Conservation (phyloP, 1,140 invertebrate genomes). For the Zaprionus africanus region DNA sequence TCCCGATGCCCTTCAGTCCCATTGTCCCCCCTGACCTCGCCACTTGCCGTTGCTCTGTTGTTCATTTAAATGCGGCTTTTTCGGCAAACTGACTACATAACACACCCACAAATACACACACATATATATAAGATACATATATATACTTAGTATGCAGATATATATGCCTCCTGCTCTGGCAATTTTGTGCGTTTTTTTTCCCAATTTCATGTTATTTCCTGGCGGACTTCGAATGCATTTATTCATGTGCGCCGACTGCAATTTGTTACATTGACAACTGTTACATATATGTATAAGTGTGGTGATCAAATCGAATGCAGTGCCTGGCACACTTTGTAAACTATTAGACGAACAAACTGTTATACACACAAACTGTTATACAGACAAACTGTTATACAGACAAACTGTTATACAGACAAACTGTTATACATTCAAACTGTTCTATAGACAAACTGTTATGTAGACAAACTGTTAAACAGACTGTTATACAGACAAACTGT, state of each 20-base stretch:
- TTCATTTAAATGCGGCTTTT: slow-evolving; percentile 76
- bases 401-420: not conserved
- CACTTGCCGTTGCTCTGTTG: slow-evolving; percentile 18
- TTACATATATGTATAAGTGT: slow-evolving; percentile 14
- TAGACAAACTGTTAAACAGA: too few species aligned
- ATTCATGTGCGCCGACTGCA: slow-evolving; percentile 68
- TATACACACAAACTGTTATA: slow-evolving; percentile 11
- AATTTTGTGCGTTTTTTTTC: slow-evolving; percentile 54
- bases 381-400: slow-evolving; percentile 17
- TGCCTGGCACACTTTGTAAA: not conserved
- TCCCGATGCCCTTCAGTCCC: slow-evolving; percentile 67
- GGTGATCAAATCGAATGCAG: not conserved
- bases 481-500: slow-evolving; percentile 22
- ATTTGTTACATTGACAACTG: slow-evolving; percentile 53
- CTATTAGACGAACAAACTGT: slow-evolving; percentile 32
- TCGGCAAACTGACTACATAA: not conserved
- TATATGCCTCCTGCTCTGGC: slow-evolving; percentile 42
- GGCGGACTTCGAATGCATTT: slow-evolving; percentile 54
- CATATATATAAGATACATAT: not conserved
- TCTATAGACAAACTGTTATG: slow-evolving; percentile 9
- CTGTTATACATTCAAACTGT: slow-evolving; percentile 28
- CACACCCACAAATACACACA: not conserved
- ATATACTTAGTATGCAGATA: not conserved
- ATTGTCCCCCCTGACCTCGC: slow-evolving; percentile 15
- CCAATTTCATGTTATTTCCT: slow-evolving; percentile 29